Evolutionary conservation across 2,113 vertebrate species (phyloP).

Genomic region (Epinephelus fuscoguttatus): DNA sequence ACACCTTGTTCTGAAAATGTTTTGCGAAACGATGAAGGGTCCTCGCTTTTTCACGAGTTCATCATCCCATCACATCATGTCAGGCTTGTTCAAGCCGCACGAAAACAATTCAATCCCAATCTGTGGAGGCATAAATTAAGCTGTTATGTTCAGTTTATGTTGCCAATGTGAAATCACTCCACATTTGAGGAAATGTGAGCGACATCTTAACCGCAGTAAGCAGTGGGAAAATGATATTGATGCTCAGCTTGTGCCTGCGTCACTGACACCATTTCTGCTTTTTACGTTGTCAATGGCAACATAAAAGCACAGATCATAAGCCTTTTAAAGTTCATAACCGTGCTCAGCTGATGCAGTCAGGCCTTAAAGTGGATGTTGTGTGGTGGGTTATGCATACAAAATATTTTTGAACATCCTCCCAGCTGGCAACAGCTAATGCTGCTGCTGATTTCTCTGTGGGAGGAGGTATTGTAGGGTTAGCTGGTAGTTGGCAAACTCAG

Average conservation of each 20-base stretch:
- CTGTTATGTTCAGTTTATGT: constrained; percentile 8
- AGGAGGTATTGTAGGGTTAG: constrained; percentile 43
- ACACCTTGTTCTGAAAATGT: not conserved
- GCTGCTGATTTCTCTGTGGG: constrained; percentile 52
- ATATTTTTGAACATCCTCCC: constrained; percentile 50
- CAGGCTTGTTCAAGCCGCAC: not conserved
- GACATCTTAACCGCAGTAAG: constrained; percentile 1
- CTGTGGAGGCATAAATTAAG: constrained; percentile 5
- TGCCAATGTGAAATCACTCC: not conserved
- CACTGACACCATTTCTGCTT: not conserved
- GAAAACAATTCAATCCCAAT: constrained; percentile 16
- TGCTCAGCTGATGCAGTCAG: constrained; percentile 23
- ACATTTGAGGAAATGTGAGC: not conserved
- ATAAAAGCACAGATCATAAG: constrained; percentile 32
- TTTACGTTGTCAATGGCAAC: not conserved
- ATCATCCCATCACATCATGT: not conserved
- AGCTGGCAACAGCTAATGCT: constrained; percentile 60
- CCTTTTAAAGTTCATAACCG: constrained; percentile 19
- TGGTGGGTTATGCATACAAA: constrained; percentile 54
- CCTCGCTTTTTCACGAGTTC: not conserved
- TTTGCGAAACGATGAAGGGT: constrained; percentile 9
- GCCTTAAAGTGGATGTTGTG: constrained; percentile 36
- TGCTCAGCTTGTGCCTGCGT: constrained; percentile 10
- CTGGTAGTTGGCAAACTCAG: constrained; percentile 46
- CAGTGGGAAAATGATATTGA: constrained; percentile 3